phyloP scores from a whole-genome alignment of 2,888 invertebrate genomes.

The Nephrocerus scutellatus region DNA sequence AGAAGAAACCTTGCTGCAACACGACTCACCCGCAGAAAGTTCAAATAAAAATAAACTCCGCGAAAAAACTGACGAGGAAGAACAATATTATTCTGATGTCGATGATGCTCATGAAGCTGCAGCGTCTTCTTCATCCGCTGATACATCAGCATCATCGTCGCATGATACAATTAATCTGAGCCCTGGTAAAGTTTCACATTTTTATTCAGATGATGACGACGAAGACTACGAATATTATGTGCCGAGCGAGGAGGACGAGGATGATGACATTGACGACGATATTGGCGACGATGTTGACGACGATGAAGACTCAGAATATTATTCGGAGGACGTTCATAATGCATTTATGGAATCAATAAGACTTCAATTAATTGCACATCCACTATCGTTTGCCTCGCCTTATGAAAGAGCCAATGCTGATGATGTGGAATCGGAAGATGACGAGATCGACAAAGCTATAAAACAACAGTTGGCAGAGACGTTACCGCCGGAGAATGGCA shows the following conservation, averaged over 20 bases:
- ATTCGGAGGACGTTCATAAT: slow-evolving; percentile 28
- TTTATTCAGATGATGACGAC: no score
- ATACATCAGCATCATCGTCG: no score
- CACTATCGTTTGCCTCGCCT: slow-evolving; percentile 35
- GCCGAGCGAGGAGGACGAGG: slow-evolving; percentile 16
- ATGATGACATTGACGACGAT: slow-evolving; percentile 19
- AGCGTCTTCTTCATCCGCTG: no score
- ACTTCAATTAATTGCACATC: slow-evolving; percentile 30
- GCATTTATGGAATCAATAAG: slow-evolving; percentile 32
- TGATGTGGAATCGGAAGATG: slow-evolving; percentile 27
- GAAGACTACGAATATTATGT: no score
- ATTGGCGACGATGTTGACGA: slow-evolving; percentile 24
- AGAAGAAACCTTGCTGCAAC: no score
- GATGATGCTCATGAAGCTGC: slow-evolving; percentile 14
- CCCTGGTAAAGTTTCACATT: no score
- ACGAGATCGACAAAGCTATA: slow-evolving; percentile 27
- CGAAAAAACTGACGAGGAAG: no score
- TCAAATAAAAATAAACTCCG: no score
- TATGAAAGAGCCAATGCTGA: slow-evolving; percentile 25
- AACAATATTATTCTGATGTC: no score
- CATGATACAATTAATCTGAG: no score
- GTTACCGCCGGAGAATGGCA: slow-evolving; percentile 36
- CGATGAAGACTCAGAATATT: slow-evolving; percentile 30
- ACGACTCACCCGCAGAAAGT: no score
- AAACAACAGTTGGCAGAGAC: slow-evolving; percentile 15